phyloP scores from a whole-genome alignment of 2,797 vertebrate genomes.

The Glossophaga mutica region DNA sequence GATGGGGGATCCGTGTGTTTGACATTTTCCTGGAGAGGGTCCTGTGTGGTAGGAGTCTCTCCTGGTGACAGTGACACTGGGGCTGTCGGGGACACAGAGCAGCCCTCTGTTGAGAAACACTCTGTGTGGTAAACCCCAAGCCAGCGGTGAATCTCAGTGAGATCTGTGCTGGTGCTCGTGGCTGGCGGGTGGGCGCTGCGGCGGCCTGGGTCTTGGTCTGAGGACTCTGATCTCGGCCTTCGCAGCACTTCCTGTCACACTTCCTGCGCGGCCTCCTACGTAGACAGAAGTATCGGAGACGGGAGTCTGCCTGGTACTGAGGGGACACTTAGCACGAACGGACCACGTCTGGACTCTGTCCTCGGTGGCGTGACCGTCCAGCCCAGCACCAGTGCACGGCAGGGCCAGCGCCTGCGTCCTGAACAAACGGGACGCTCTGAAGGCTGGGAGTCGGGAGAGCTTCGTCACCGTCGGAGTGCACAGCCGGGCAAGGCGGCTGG shows the following conservation, averaged over 20 bases:
- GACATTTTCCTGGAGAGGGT: background rate
- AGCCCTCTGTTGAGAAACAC: background rate
- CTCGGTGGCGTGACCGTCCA: background rate
- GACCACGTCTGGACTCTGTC: rapidly evolving
- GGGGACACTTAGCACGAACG: background rate
- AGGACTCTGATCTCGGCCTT: background rate
- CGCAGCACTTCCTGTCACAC: background rate
- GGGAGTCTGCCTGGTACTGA: background rate
- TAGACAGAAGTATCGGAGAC: background rate
- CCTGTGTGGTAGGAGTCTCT: background rate
- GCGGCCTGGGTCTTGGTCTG: too few species aligned
- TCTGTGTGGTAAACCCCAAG: background rate
- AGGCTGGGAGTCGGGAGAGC: background rate
- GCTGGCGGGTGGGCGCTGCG: background rate
- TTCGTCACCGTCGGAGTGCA: too few species aligned
- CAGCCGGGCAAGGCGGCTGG: background rate
- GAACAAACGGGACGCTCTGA: rapidly evolving
- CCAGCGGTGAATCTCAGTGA: background rate
- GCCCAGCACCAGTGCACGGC: background rate
- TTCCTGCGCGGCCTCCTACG: background rate
- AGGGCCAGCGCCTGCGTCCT: background rate
- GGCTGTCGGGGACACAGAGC: background rate
- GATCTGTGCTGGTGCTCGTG: background rate
- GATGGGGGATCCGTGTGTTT: background rate
- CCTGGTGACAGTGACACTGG: background rate